Conservation (phyloP, 1,140 invertebrate genomes). For the Drosophila sproati region DNA sequence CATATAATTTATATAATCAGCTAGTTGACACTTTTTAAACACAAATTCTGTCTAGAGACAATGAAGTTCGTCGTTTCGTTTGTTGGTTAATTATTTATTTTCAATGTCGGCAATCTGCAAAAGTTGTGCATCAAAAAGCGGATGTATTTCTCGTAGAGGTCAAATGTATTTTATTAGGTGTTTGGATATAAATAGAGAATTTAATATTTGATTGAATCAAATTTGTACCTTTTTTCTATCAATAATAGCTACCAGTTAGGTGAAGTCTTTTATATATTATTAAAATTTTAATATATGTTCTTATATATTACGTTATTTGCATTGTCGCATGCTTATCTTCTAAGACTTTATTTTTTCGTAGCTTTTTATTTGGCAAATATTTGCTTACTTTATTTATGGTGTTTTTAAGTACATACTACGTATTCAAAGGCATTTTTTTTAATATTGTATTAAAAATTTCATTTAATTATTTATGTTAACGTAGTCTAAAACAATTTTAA, state of each 20-base stretch:
- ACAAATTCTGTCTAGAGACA: slow-evolving; percentile 12
- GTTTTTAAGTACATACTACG: slow-evolving; percentile 11
- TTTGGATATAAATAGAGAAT: neutral
- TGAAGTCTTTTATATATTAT: neutral
- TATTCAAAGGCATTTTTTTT: neutral
- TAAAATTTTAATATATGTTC: slow-evolving; percentile 16
- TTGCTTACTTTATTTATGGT: slow-evolving; percentile 8
- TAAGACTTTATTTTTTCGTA: neutral
- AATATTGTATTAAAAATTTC: slow-evolving; percentile 13
- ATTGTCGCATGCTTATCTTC: too few relatives aligned
- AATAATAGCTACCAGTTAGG: neutral
- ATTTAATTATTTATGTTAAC: slow-evolving; percentile 26
- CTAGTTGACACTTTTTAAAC: slow-evolving; percentile 41
- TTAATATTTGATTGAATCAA: slow-evolving; percentile 7
- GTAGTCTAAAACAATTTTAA: slow-evolving; percentile 2
- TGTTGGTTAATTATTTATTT: slow-evolving; percentile 35
- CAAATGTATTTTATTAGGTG: slow-evolving; percentile 15
- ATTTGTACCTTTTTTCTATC: neutral
- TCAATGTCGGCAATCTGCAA: slow-evolving; percentile 33
- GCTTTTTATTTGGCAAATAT: neutral
- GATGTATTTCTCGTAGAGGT: slow-evolving; percentile 34
- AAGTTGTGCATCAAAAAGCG: slow-evolving; percentile 28
- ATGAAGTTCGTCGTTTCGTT: neutral
- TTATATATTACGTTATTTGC: slow-evolving; percentile 7
- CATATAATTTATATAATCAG: slow-evolving; percentile 34